Evolutionary conservation across 2,888 invertebrate genomes (phyloP), one percentile per base, ranked within the genome.

Genomic region (Eristalinus aeneus): DNA sequence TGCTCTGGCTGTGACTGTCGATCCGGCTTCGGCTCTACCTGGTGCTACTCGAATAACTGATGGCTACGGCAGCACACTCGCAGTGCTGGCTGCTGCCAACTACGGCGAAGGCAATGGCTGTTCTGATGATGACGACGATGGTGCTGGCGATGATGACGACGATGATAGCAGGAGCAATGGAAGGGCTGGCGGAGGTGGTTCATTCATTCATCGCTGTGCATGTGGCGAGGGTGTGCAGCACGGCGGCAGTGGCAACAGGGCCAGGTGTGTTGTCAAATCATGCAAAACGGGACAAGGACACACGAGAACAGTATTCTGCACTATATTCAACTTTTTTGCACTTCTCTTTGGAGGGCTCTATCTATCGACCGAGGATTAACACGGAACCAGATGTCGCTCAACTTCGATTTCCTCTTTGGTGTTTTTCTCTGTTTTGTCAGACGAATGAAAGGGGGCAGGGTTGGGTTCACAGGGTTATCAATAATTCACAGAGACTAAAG

Each of bases 231-330:
- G 69, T 69, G 54, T 58, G 75, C 58, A 71, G 64, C 32, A 20
- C 36, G 12, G 69, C 54, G 10, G 16, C 20, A 31, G 56, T 8
- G 36, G 69, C 54, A 54, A 58, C 31, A 63, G 63, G 58, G 85
- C 82, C 82, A 86, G 86, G 86, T 86, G 86, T 86, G 86, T 86
- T 86, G 86, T 86, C 78, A 82, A 82, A 82, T 82, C 82, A 86
- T 86, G 82, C 77, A 82, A 86, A 86, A 82, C 77, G 86, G 86
- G 77, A 71, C 82, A 86, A 82, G 86, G 86, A 82, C 86, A 82
- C 77, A 82, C 77, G 60, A 81, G 82, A 86, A 86, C 86, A 86
- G 82, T 78, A 82, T 82, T 86, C 71, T 86, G 81, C 82, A 82
- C 86, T 86, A 86, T 82, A 82, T 80, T 72, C 46, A 54, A 68